Percentiles rank a stretch among this genome's conserved stretches.
Conservation (phyloP, 1,140 invertebrate genomes). For the Tribolium madens region DNA sequence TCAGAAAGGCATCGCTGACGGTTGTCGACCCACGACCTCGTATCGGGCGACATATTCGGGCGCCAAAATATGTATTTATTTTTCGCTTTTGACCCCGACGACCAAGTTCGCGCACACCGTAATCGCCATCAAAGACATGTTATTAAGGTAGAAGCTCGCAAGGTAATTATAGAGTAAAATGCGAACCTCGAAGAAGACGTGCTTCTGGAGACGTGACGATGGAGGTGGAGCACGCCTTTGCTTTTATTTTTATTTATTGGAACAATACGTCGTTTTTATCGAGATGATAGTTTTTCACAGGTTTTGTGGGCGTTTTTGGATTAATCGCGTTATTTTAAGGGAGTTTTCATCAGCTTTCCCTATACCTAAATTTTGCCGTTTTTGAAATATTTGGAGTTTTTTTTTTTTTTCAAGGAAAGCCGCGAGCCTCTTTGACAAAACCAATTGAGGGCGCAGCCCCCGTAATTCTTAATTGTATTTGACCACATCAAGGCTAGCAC, state of each 20-base stretch:
- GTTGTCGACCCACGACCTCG: constrained; percentile 38
- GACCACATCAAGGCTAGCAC: too few relatives aligned
- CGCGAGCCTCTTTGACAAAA: too few relatives aligned
- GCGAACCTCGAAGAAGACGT: constrained; percentile 40
- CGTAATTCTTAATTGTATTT: too few relatives aligned
- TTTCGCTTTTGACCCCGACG: constrained; percentile 5
- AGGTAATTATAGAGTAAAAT: constrained; percentile 40
- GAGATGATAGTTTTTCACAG: too few relatives aligned
- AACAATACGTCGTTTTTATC: not conserved
- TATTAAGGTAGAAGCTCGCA: constrained; percentile 44
- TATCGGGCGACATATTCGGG: not conserved
- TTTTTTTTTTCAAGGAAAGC: too few relatives aligned
- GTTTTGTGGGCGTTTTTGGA: too few relatives aligned
- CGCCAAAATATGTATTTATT: constrained; percentile 12
- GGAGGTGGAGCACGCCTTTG: constrained; percentile 38
- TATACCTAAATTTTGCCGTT: too few relatives aligned
- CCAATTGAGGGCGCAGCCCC: too few relatives aligned
- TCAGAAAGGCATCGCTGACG: constrained; percentile 26
- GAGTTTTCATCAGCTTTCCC: too few relatives aligned
- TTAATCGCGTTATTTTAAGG: too few relatives aligned
- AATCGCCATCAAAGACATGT: constrained; percentile 11
- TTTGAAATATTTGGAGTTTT: too few relatives aligned
- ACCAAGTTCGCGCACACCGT: constrained; percentile 20
- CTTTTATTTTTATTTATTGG: constrained; percentile 18
- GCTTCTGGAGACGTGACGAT: constrained; percentile 43